A percentile compares a stretch with the other conserved stretches of the same genome.
phyloP scores from a whole-genome alignment of 2,888 invertebrate species.

The Leptinotarsa peninsularis region DNA sequence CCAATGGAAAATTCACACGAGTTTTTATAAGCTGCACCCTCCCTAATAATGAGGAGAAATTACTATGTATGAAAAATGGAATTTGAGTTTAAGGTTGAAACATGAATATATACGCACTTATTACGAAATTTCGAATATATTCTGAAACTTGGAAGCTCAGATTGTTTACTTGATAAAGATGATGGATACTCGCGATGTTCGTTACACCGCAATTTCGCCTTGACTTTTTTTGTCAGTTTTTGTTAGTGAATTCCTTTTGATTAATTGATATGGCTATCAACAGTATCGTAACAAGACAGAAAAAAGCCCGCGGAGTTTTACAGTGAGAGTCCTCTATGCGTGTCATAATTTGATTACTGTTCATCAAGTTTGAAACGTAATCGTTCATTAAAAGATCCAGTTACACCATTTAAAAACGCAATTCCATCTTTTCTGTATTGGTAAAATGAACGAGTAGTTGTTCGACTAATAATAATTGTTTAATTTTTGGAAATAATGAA shows the following conservation, averaged over 20 bases:
- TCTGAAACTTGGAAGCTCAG: conserved; percentile 12
- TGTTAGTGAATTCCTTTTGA: neutral
- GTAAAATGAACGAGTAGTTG: no score
- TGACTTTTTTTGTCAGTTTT: conserved; percentile 15
- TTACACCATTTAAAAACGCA: no score
- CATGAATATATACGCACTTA: conserved; percentile 15
- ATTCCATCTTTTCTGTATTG: no score
- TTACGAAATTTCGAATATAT: conserved; percentile 25
- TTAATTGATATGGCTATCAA: neutral
- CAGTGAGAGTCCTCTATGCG: no score
- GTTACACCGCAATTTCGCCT: conserved; percentile 9
- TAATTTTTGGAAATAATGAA: no score
- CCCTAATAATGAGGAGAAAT: conserved; percentile 18
- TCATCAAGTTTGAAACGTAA: no score
- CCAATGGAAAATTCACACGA: neutral
- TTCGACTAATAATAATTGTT: no score
- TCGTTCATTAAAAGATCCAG: no score
- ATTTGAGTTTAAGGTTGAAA: conserved; percentile 27
- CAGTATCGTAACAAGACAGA: neutral
- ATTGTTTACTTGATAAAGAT: conserved; percentile 7
- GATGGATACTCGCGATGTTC: conserved; percentile 4
- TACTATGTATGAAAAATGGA: conserved; percentile 7
- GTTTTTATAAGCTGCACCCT: conserved; percentile 25
- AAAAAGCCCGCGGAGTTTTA: neutral
- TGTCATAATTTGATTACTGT: no score